Conservation (phyloP, 2,888 invertebrate species). For the Phania funesta region DNA sequence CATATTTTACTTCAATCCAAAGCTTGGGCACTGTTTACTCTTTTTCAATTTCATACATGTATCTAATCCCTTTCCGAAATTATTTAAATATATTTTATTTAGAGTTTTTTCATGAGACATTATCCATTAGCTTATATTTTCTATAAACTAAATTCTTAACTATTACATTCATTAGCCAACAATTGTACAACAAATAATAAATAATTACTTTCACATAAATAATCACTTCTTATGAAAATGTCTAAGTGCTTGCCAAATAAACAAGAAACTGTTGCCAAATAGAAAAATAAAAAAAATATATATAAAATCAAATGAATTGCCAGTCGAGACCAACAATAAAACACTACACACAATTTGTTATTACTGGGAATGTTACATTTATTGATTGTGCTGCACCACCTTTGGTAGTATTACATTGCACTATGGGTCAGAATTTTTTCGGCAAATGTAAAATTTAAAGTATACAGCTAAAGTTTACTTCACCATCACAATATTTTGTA, state of each 20-base stretch:
- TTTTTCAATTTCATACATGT: too few species aligned
- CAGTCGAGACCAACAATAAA: slow-evolving; percentile 30
- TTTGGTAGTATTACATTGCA: neutral
- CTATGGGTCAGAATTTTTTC: too few species aligned
- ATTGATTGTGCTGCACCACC: slow-evolving; percentile 6
- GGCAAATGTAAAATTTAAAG: too few species aligned
- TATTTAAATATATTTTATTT: neutral
- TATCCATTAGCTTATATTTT: slow-evolving; percentile 1
- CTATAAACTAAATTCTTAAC: neutral
- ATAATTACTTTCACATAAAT: slow-evolving; percentile 50
- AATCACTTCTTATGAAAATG: slow-evolving; percentile 51
- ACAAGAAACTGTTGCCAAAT: slow-evolving; percentile 22
- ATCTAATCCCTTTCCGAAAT: too few species aligned
- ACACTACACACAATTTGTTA: slow-evolving; percentile 7
- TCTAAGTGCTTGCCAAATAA: slow-evolving; percentile 36
- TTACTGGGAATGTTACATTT: too few species aligned
- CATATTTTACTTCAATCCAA: too few species aligned
- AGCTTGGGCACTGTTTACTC: too few species aligned
- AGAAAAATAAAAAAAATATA: neutral
- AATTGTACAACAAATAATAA: slow-evolving; percentile 25
- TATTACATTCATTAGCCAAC: neutral
- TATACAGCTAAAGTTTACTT: too few species aligned
- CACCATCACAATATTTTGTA: too few species aligned
- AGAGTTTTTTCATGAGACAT: neutral
- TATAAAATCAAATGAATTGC: slow-evolving; percentile 29